These are phyloP conservation scores for Drosophila rubida DNA, from an alignment of 2,888 invertebrate genomes.

Conservation along the genomic window DNA sequence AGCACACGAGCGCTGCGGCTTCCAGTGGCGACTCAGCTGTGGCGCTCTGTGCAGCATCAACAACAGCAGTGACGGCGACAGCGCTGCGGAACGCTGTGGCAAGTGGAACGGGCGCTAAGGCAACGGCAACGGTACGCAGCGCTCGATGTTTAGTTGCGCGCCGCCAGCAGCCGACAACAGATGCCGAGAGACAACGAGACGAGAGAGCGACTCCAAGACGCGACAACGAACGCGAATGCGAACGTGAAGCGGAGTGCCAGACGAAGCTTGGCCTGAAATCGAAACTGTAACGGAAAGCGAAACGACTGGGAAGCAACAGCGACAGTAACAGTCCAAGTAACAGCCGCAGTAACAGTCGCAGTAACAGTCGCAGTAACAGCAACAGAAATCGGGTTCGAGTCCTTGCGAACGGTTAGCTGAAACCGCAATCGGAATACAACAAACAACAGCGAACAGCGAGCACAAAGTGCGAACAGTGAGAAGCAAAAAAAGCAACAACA, in stretches of 20 bases:
- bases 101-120: constrained; percentile 26
- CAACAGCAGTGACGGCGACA: constrained; percentile 1
- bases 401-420: constrained; percentile 3
- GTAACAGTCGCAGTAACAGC: constrained; percentile 24
- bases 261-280: constrained; percentile 14
- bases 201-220: constrained; percentile 21
- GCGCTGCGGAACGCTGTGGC: constrained; percentile 23
- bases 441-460: constrained; percentile 3
- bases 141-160: constrained; percentile 60
- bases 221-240: constrained; percentile 19
- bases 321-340: constrained; percentile 1
- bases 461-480: constrained; percentile 7
- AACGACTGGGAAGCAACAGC: background rate
- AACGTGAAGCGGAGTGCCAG: constrained; percentile 18
- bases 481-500: background rate
- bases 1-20: constrained; percentile 13
- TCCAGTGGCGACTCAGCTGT: constrained; percentile 29
- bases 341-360: constrained; percentile 13
- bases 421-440: constrained; percentile 25
- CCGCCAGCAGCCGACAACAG: constrained; percentile 77
- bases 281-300: constrained; percentile 29
- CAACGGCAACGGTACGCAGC: constrained; percentile 37
- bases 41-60: constrained; percentile 43
- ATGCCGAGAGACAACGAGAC: constrained; percentile 61
- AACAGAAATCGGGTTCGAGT: constrained; percentile 18